Conservation (phyloP, 2,113 vertebrate genomes). For the Zosterops borbonicus region DNA sequence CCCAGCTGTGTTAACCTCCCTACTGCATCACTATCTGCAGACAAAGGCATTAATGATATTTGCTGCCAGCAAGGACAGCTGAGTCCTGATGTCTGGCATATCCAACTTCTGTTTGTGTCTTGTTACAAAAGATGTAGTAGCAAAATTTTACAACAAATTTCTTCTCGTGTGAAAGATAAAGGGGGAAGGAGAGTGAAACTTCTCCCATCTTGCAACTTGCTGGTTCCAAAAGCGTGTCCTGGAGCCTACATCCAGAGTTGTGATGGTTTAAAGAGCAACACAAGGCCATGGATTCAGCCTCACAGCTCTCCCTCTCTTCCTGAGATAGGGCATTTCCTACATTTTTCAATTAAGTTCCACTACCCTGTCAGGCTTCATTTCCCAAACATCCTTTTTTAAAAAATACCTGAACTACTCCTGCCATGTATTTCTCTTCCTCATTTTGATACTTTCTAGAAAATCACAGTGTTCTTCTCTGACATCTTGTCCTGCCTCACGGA, state of each 20-base stretch:
- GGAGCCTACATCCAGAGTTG: background rate
- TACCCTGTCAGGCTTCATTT: background rate
- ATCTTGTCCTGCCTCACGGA: background rate
- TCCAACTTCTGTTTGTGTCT: background rate
- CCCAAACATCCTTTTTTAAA: background rate
- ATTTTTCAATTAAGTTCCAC: background rate
- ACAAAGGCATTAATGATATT: background rate
- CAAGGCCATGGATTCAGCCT: background rate
- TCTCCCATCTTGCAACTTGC: background rate
- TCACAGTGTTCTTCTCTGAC: background rate
- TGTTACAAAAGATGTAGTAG: background rate
- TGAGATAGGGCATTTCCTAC: background rate
- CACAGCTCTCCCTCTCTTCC: background rate
- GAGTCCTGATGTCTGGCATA: background rate
- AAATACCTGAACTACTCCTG: background rate
- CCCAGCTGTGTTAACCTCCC: background rate
- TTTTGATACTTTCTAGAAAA: slow-evolving; percentile 27
- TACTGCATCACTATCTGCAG: background rate
- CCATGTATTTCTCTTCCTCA: background rate
- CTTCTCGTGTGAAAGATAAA: slow-evolving; percentile 22
- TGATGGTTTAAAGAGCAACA: background rate
- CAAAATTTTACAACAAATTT: background rate
- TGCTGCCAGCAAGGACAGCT: background rate
- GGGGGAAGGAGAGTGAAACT: background rate
- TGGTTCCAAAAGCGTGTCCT: background rate